phyloP scores from a whole-genome alignment of 2,113 vertebrate species.

The Gyps fulvus region DNA sequence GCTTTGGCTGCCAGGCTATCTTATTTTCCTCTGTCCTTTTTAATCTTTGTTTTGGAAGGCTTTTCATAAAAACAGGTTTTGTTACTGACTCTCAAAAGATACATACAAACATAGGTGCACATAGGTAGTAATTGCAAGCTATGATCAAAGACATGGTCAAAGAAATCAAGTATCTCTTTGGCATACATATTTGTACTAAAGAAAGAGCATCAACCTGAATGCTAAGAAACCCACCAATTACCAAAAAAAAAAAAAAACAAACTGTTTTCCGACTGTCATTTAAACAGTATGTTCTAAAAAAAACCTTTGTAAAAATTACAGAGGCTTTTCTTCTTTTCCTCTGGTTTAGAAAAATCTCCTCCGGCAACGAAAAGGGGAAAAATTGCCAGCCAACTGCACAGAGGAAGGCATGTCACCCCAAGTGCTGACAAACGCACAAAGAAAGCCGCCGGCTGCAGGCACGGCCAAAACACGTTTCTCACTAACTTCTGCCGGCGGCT shows the following conservation, averaged over 20 bases:
- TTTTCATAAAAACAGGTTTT: neutral
- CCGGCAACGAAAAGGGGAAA: neutral
- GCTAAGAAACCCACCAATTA: neutral
- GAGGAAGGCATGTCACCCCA: neutral
- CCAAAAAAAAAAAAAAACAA: too few species aligned
- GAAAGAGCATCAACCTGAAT: neutral
- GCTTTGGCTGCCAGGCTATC: neutral
- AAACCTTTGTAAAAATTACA: neutral
- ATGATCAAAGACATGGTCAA: neutral
- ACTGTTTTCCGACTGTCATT: neutral
- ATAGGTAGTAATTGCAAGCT: neutral
- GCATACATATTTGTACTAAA: neutral
- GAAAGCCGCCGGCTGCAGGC: neutral
- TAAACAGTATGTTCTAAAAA: neutral
- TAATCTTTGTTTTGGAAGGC: neutral
- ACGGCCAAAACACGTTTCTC: rapidly evolving
- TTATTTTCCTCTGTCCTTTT: neutral
- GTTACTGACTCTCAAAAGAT: neutral
- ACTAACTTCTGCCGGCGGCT: neutral
- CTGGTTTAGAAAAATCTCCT: neutral
- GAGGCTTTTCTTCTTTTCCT: neutral
- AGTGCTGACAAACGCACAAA: neutral
- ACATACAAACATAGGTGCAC: neutral
- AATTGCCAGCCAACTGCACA: neutral
- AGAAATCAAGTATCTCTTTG: neutral